phyloP scores from a whole-genome alignment of 2,113 vertebrate genomes.

The Columbina picui region DNA sequence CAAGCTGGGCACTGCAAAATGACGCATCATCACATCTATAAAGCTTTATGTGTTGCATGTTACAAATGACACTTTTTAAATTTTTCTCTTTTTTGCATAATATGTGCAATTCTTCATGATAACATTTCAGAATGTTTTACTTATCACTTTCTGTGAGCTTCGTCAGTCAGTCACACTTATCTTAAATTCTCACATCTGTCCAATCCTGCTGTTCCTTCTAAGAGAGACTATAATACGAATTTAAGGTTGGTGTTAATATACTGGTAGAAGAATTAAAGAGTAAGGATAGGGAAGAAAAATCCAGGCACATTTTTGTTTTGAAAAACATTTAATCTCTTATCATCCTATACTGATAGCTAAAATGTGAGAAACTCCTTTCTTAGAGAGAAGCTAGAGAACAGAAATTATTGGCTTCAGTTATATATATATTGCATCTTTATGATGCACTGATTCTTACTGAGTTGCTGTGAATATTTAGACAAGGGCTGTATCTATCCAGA shows the following conservation, averaged over 20 bases:
- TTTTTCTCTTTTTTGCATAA: background rate
- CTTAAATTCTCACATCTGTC: background rate
- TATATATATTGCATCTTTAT: background rate
- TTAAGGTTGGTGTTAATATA: background rate
- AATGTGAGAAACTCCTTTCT: background rate
- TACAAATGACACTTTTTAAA: background rate
- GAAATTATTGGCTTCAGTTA: background rate
- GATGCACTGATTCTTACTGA: background rate
- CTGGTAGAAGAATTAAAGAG: background rate
- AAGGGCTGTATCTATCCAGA: background rate
- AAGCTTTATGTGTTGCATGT: background rate
- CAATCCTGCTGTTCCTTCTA: background rate
- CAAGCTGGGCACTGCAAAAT: background rate
- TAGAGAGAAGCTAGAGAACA: background rate
- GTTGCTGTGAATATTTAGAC: background rate
- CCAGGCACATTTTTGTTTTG: background rate
- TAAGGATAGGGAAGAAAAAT: background rate
- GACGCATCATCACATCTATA: accelerated
- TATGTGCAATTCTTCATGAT: background rate
- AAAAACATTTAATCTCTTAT: background rate
- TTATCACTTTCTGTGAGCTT: background rate
- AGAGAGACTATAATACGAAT: background rate
- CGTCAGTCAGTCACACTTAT: background rate
- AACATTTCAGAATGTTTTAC: background rate
- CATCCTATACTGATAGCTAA: background rate